Evolutionary conservation across 1,140 invertebrate species (phyloP).

Genomic region (Nautilus pompilius): DNA sequence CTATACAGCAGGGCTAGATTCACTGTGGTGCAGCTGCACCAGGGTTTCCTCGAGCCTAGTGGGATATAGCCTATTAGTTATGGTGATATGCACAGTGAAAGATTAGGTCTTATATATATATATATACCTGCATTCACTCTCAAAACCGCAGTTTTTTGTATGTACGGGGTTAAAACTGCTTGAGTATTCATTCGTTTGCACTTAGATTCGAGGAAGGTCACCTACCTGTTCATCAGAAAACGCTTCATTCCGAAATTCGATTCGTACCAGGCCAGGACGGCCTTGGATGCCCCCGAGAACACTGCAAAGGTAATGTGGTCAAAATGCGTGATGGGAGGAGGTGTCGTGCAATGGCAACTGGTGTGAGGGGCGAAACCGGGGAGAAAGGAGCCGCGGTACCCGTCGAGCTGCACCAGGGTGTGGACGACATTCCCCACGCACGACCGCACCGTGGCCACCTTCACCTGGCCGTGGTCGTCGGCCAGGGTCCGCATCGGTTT

Average conservation of each 20-base stretch:
- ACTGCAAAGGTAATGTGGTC: slow-evolving; percentile 59
- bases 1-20: no score
- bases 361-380: slow-evolving; percentile 47
- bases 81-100: no score
- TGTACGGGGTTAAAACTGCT: no score
- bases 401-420: slow-evolving; percentile 53
- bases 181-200: neutral
- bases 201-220: neutral
- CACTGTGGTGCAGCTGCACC: no score
- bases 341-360: neutral
- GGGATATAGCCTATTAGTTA: no score
- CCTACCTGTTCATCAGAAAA: slow-evolving; percentile 58
- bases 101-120: no score
- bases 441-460: slow-evolving; percentile 54
- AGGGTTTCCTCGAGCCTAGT: no score
- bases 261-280: slow-evolving; percentile 58
- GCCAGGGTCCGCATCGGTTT: slow-evolving; percentile 28
- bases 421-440: slow-evolving; percentile 59
- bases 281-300: slow-evolving; percentile 43
- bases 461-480: slow-evolving; percentile 47
- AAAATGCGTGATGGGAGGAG: slow-evolving; percentile 40
- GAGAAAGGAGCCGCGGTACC: slow-evolving; percentile 55
- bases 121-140: no score
- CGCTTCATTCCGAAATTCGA: slow-evolving; percentile 58
- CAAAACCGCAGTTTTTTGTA: no score